Conservation (phyloP, 23 tunicate genomes). For the Botrylloides violaceus region DNA sequence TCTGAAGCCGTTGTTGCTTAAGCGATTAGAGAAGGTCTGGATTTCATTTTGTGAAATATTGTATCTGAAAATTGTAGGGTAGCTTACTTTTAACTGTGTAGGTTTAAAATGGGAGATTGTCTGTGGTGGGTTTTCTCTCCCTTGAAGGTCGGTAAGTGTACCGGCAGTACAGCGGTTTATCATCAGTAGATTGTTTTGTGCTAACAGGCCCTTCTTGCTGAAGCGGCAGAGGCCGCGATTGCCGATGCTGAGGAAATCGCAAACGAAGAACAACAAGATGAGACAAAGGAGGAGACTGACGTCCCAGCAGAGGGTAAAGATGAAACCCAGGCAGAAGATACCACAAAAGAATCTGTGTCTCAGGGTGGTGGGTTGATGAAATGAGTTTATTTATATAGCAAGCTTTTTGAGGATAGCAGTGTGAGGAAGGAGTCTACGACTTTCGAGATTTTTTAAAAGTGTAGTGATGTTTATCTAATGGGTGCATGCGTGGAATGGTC, state of each 20-base stretch:
- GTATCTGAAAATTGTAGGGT: background rate
- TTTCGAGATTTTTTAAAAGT: no score
- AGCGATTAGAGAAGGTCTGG: constrained; percentile 75
- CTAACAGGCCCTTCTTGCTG: constrained; percentile 82
- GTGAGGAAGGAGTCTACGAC: no score
- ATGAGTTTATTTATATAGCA: background rate
- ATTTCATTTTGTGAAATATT: background rate
- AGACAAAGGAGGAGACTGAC: constrained; percentile 32
- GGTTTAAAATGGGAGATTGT: no score
- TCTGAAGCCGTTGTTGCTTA: constrained; percentile 69
- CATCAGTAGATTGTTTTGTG: constrained; percentile 10
- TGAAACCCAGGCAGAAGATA: constrained; percentile 5
- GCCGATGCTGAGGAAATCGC: constrained; percentile 27
- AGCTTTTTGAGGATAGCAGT: background rate
- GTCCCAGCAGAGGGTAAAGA: constrained; percentile 25
- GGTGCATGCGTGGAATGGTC: no score
- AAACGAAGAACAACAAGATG: constrained; percentile 23
- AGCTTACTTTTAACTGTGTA: no score
- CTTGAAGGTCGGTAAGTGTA: background rate
- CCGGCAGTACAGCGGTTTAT: background rate
- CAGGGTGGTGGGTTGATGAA: constrained; percentile 15
- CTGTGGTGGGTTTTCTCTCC: no score
- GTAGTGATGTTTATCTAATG: no score
- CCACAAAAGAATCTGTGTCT: background rate
- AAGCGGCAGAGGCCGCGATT: constrained; percentile 57